Base-by-base conservation (phyloP, 2,888 invertebrate species). In the Eupithecia vulgata region DNA sequence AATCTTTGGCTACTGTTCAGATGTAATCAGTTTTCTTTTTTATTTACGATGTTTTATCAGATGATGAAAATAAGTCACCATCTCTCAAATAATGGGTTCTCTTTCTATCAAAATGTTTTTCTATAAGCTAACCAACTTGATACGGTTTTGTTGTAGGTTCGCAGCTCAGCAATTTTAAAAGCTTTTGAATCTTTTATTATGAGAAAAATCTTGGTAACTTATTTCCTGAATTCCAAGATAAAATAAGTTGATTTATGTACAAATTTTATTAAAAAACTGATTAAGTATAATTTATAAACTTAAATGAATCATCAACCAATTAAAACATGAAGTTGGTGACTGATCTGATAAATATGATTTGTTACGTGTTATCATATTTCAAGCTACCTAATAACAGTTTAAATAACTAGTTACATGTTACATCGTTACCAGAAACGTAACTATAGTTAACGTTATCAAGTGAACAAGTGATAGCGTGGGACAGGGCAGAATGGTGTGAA, bases 401-500 rank as follows among this genome's bases (percentile, higher is more conserved):
- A 21, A 37, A 65, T 40, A 65, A 65, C 37, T 67, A 64, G 62
- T 73, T 66, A 70, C 70, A 67, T 62, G 62, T 70, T 48, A 70
- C 73, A 62, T 67, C 66, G 67, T 62, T 67, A 62, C 69, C 68
- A 68, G 35, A 68, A 52, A 68, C 64, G 64, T 37, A 37, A 37
- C 17, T 34, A 34, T 34, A 4, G 34, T 61, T 72, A 69, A 69
- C 71, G 70, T 68, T 75, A 72, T 73, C 72, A 66, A 75, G 68
- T 66, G 75, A 65, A 37, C 40, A 61, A 75, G 72, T 70, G 72
- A 68, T 67, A 75, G 75, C 75, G 75, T 75, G 75, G 75, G 75
- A 75, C 66, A 74, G 37, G 52, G 64, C 68, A 70, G 75, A 81
- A 82, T 84, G 85, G 91, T 90, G 91, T 91, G 91, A 92, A 91